Percentiles rank a stretch among this genome's conserved stretches.
Conservation (phyloP, 2,797 vertebrate species). For the Huso huso region DNA sequence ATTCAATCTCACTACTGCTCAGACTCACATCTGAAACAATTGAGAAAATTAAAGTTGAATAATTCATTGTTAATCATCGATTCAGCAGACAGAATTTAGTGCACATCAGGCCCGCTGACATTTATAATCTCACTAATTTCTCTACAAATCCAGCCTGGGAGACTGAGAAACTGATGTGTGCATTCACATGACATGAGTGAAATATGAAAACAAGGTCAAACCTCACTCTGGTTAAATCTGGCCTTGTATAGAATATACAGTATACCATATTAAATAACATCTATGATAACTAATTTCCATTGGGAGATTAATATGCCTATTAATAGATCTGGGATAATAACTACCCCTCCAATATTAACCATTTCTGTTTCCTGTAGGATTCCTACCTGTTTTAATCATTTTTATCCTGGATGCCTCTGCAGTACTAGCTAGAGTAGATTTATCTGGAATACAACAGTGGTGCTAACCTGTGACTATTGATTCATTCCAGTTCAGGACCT, state of each 20-base stretch:
- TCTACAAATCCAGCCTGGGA: constrained; percentile 12
- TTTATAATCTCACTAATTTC: constrained; percentile 32
- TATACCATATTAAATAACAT: no score
- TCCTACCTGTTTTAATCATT: no score
- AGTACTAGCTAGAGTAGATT: no score
- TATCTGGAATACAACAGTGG: no score
- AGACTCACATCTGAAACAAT: constrained; percentile 30
- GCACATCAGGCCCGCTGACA: constrained; percentile 23
- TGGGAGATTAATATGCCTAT: no score
- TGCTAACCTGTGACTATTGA: no score
- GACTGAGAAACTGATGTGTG: background rate
- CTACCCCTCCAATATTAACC: no score
- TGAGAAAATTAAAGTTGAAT: constrained; percentile 28
- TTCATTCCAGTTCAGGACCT: no score
- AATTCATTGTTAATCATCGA: constrained; percentile 39
- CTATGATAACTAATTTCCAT: no score
- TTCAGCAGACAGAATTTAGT: constrained; percentile 35
- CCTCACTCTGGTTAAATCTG: background rate
- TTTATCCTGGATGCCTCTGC: no score
- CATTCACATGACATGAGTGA: background rate
- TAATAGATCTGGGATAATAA: no score
- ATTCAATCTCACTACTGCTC: constrained; percentile 20
- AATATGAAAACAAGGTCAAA: background rate
- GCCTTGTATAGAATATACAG: background rate
- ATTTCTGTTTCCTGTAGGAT: no score